These are phyloP conservation scores for Toxonevra muliebris DNA, from an alignment of 2,888 invertebrate genomes.

Conservation along the genomic window DNA sequence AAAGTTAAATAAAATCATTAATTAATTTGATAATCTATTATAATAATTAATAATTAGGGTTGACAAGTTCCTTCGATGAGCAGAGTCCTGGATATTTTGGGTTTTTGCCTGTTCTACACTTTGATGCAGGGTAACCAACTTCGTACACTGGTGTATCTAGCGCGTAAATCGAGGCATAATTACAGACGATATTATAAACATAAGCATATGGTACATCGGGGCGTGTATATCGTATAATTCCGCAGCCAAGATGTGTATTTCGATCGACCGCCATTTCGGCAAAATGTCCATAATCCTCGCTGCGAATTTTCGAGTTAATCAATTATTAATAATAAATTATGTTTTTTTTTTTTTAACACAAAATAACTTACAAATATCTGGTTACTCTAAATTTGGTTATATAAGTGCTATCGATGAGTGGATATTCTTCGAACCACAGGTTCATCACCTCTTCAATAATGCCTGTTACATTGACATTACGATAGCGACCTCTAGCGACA, in stretches of 20 bases:
- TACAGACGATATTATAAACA: conserved; percentile 60
- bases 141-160: conserved; percentile 57
- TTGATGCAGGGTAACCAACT: conserved; percentile 52
- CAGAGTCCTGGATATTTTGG: conserved; percentile 60
- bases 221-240: conserved; percentile 58
- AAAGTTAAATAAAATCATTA: background rate
- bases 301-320: conserved; percentile 33
- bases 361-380: conserved; percentile 57
- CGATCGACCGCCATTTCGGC: conserved; percentile 61
- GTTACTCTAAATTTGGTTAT: conserved; percentile 56
- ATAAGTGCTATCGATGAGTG: conserved; percentile 59
- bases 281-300: conserved; percentile 64
- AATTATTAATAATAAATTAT: background rate
- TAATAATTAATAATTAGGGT: conserved; percentile 57
- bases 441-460: conserved; percentile 56
- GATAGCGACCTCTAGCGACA: conserved; percentile 54
- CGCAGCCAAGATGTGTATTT: conserved; percentile 61
- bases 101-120: conserved; percentile 58
- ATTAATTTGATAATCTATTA: conserved; percentile 8
- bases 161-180: conserved; percentile 62
- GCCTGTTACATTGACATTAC: conserved; percentile 55
- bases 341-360: background rate
- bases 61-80: conserved; percentile 53
- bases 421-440: conserved; percentile 62
- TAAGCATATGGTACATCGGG: conserved; percentile 54